Base-by-base conservation (phyloP, 2,113 vertebrate species). In the Saguinus midas region DNA sequence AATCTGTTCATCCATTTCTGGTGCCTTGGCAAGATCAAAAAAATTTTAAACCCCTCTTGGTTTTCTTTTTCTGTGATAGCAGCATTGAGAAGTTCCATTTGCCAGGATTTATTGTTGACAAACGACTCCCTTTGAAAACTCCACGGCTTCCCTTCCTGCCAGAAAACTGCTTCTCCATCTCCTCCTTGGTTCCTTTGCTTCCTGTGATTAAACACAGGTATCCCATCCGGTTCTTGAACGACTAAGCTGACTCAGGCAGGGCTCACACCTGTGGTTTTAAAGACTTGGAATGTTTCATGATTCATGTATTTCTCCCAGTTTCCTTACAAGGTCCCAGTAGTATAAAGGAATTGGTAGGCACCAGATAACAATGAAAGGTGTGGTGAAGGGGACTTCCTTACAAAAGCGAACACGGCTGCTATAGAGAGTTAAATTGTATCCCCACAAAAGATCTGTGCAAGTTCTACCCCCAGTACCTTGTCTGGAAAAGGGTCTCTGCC, bases 231-330 rank as follows among this genome's bases (percentile, higher is more conserved):
- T 25, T 13, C 8, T 43, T 21, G 10, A 87, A 23, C 43, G 25
- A 73, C 18, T 8, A 13, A 52, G 48, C 1, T 97, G 97, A 97
- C 70, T 95, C 95, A 97, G 17, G 20, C 21, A 7, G 7, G 80
- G 85, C 94, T 97, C 96, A 97, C 6, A 10, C 27, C 27, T 85
- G 78, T 20, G 88, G 84, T 72, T 91, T 94, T 52, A 78, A 78
- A 94, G 70, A 73, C 9, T 72, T 21, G 57, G 95, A 91, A 87
- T 80, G 40, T 89, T 66, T 57, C 76, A 35, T 96, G 95, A 97
- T 87, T 97, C 75, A 92, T 8, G 9, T 11, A 85, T 45, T 57
- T 58, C 85, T 58, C 27, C 88, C 48, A 20, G 18, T 84, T 97
- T 95, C 97, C 95, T 79, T 87, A 57, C 37, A 75, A 88, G 57